phyloP scores from a whole-genome alignment of 2,888 invertebrate genomes.

The Arctia plantaginis region DNA sequence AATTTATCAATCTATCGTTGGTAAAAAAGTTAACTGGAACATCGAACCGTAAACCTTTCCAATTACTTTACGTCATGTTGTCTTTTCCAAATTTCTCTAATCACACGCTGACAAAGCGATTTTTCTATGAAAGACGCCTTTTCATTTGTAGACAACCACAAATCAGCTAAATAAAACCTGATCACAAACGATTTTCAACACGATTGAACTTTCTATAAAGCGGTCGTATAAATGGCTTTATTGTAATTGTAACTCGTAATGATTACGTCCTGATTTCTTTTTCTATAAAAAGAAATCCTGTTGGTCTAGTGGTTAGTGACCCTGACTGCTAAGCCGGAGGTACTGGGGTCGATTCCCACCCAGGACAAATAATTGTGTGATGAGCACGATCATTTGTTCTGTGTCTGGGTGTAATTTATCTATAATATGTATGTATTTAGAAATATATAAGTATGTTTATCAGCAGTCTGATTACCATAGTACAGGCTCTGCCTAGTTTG shows the following conservation, averaged over 20 bases:
- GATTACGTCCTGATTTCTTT: constrained; percentile 8
- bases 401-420: too few species aligned
- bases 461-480: too few species aligned
- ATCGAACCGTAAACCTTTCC: not conserved
- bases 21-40: not conserved
- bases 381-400: too few species aligned
- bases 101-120: constrained; percentile 21
- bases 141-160: constrained; percentile 40
- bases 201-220: constrained; percentile 30
- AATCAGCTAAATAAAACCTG: constrained; percentile 52
- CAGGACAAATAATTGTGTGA: too few species aligned
- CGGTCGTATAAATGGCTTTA: constrained; percentile 27
- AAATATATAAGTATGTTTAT: too few species aligned
- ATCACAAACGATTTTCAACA: constrained; percentile 52
- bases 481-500: too few species aligned
- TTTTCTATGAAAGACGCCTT: constrained; percentile 28
- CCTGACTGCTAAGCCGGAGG: too few species aligned
- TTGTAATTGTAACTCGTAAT: constrained; percentile 26
- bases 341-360: too few species aligned
- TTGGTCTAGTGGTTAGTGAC: too few species aligned
- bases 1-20: not conserved
- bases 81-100: constrained; percentile 11
- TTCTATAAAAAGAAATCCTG: not conserved
- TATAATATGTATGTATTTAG: too few species aligned
- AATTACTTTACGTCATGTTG: constrained; percentile 10